phyloP scores from a whole-genome alignment of 2,113 vertebrate genomes.

The Eurystomus gularis region DNA sequence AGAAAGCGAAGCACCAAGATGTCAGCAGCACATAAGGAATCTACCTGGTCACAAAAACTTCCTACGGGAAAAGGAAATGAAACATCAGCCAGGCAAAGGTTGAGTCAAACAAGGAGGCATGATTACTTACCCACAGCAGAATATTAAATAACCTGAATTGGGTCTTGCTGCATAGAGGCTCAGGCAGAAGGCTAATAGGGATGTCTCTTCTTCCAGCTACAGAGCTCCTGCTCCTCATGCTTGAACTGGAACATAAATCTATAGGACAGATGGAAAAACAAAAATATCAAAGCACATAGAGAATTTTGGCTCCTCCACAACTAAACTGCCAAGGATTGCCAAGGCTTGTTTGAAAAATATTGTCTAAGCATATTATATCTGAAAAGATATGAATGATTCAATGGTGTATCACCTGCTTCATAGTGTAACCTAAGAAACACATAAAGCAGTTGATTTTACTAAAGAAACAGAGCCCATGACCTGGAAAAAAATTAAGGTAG shows the following conservation, averaged over 20 bases:
- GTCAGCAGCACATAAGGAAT: background rate
- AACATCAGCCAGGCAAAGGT: background rate
- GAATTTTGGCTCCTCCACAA: background rate
- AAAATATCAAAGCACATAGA: background rate
- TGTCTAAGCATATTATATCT: background rate
- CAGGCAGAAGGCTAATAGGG: background rate
- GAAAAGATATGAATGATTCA: background rate
- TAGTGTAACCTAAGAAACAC: background rate
- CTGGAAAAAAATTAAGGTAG: background rate
- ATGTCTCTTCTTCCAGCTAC: background rate
- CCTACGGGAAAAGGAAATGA: background rate
- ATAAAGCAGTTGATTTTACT: background rate
- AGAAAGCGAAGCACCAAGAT: background rate
- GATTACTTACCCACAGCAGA: background rate
- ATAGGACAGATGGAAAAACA: background rate
- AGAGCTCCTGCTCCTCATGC: background rate
- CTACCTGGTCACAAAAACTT: background rate
- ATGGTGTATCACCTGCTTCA: background rate
- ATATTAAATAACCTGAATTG: background rate
- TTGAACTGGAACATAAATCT: background rate
- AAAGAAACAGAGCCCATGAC: background rate
- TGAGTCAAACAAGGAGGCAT: background rate
- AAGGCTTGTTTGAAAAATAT: background rate
- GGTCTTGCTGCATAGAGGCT: rapidly evolving
- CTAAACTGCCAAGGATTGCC: background rate